These are phyloP conservation scores for Meganola albula DNA, from an alignment of 2,888 invertebrate species.

Conservation along the genomic window DNA sequence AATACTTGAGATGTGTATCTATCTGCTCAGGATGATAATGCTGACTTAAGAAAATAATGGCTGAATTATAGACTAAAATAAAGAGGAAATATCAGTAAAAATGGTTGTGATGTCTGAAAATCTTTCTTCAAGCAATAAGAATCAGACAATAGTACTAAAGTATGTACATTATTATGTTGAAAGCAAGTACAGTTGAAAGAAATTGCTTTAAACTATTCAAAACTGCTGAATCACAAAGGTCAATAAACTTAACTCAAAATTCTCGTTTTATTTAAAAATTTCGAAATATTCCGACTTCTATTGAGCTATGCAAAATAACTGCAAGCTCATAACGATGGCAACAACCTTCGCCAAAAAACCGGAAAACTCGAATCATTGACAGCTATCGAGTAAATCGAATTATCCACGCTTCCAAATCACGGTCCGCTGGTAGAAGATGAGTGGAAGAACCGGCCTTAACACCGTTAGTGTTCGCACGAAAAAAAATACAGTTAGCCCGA, in stretches of 20 bases:
- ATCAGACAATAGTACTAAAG: too few species aligned
- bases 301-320: slow-evolving; percentile 28
- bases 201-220: too few species aligned
- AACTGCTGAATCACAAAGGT: neutral
- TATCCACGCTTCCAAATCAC: slow-evolving; percentile 43
- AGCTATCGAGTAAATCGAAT: slow-evolving; percentile 32
- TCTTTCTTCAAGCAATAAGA: too few species aligned
- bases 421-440: slow-evolving; percentile 25
- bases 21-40: too few species aligned
- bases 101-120: too few species aligned
- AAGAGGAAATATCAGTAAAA: too few species aligned
- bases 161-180: too few species aligned
- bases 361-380: slow-evolving; percentile 27
- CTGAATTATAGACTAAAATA: too few species aligned
- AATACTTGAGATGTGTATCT: too few species aligned
- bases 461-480: slow-evolving; percentile 69
- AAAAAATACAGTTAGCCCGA: slow-evolving; percentile 71
- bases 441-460: slow-evolving; percentile 54
- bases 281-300: slow-evolving; percentile 21
- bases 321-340: slow-evolving; percentile 23
- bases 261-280: slow-evolving; percentile 10
- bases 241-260: slow-evolving; percentile 4
- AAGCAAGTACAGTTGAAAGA: too few species aligned
- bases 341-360: slow-evolving; percentile 26
- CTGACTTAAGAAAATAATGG: too few species aligned